These are phyloP conservation scores for Capreolus pygargus DNA, from an alignment of 2,113 vertebrate genomes.

Conservation along the genomic window DNA sequence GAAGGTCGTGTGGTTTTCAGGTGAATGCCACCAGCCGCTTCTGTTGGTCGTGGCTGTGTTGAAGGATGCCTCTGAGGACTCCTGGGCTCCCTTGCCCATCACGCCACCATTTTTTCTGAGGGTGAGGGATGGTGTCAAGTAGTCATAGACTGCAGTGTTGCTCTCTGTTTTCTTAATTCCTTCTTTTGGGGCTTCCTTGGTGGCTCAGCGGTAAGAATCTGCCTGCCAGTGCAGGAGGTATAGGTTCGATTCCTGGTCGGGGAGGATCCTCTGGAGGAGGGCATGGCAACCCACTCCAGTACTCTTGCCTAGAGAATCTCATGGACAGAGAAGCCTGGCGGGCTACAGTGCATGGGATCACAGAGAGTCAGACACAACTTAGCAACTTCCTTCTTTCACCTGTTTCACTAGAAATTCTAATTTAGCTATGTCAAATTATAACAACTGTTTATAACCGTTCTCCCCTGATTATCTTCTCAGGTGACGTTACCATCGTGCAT, in stretches of 20 bases:
- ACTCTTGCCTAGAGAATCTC: background rate
- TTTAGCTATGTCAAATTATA: background rate
- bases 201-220: background rate
- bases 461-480: background rate
- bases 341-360: background rate
- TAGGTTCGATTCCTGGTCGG: background rate
- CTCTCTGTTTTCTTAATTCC: background rate
- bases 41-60: too few species aligned
- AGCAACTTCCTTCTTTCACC: background rate
- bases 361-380: background rate
- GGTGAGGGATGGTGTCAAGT: rapidly evolving
- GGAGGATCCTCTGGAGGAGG: background rate
- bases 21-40: background rate
- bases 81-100: background rate
- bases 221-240: background rate
- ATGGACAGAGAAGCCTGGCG: background rate
- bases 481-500: too few species aligned
- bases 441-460: background rate
- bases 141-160: background rate
- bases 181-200: background rate
- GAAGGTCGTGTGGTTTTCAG: background rate
- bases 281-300: background rate
- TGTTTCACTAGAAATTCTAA: background rate
- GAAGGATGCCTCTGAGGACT: background rate
- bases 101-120: background rate